A percentile compares a stretch with the other conserved stretches of the same genome.
Conservation (phyloP, 2,113 vertebrate genomes). For the Diadophis punctatus region DNA sequence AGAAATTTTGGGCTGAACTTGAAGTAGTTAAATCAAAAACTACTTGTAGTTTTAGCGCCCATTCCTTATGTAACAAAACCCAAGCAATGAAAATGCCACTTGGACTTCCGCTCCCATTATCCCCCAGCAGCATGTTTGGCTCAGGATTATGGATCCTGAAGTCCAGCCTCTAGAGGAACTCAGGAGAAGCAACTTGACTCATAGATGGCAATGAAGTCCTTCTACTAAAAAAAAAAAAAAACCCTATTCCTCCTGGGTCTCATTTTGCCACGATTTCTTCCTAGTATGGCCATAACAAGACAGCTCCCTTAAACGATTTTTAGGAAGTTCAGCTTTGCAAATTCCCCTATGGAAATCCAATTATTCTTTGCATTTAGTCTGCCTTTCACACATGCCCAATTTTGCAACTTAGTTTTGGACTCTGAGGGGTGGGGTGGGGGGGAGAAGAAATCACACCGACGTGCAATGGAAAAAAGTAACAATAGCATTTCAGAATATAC, state of each 20-base stretch:
- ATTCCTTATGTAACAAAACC: not conserved
- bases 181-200: not conserved
- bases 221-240: not conserved
- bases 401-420: not conserved
- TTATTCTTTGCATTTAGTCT: not conserved
- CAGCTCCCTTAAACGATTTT: not conserved
- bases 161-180: not conserved
- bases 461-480: not conserved
- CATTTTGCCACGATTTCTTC: not conserved
- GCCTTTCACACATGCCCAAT: not conserved
- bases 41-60: not conserved
- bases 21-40: too few species aligned
- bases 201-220: too few species aligned
- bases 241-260: not conserved
- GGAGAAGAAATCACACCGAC: not conserved
- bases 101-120: not conserved
- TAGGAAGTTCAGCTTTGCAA: not conserved
- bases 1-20: not conserved
- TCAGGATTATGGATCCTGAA: not conserved
- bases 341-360: not conserved
- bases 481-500: not conserved
- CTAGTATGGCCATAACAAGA: not conserved
- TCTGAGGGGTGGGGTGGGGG: not conserved
- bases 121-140: not conserved
- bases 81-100: not conserved